Evolutionary conservation across 1,140 invertebrate species (phyloP).

Genomic region (Elymnias hypermnestra): DNA sequence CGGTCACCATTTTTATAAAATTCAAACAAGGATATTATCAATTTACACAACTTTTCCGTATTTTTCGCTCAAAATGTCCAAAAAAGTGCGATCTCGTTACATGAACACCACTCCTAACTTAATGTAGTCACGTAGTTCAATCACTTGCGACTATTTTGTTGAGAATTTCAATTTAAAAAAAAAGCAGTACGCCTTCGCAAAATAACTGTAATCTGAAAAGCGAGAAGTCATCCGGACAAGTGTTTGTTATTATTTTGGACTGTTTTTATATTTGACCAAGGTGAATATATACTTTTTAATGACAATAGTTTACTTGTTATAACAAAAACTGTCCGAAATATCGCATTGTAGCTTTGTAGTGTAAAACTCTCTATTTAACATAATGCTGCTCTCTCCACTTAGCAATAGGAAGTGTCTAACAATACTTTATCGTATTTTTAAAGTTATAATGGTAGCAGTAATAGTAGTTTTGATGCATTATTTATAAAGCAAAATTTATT

Average conservation of each 20-base stretch:
- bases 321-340: not conserved
- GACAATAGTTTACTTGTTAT: not conserved
- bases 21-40: not conserved
- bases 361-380: too few relatives aligned
- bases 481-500: too few relatives aligned
- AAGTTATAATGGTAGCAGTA: too few relatives aligned
- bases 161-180: slow-evolving; percentile 1
- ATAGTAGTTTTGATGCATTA: too few relatives aligned
- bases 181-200: not conserved
- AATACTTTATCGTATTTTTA: too few relatives aligned
- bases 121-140: slow-evolving; percentile 1
- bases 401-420: too few relatives aligned
- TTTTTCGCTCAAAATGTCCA: not conserved
- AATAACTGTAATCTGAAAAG: slow-evolving; percentile 2
- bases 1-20: not conserved
- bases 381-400: too few relatives aligned
- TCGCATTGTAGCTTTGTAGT: too few relatives aligned
- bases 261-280: not conserved
- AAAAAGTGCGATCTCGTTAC: not conserved
- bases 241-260: not conserved
- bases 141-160: not conserved
- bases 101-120: not conserved
- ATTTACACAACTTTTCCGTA: not conserved
- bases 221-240: not conserved
- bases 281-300: not conserved